Evolutionary conservation across 2,113 vertebrate species (phyloP).

Genomic region (Chionomys nivalis): DNA sequence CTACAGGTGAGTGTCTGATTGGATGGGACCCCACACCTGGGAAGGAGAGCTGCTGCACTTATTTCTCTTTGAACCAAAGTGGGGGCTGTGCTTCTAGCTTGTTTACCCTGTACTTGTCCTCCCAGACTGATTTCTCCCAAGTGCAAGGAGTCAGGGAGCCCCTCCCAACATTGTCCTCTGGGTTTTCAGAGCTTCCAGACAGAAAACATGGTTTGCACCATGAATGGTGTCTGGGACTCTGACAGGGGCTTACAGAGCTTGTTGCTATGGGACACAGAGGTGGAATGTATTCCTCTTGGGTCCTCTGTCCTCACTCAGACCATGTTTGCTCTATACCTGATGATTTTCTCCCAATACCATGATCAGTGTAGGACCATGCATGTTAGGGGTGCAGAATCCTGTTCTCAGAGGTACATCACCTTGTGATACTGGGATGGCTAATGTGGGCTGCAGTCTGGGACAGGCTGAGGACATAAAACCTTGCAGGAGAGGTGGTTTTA

Average conservation of each 20-base stretch:
- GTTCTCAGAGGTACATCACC: background rate
- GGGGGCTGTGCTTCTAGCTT: background rate
- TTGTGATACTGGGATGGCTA: background rate
- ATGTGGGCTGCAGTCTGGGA: background rate
- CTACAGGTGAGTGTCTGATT: slow-evolving; percentile 92
- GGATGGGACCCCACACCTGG: rapidly evolving
- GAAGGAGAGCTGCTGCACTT: background rate
- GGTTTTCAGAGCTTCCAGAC: background rate
- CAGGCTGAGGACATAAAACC: no score
- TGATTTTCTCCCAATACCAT: background rate
- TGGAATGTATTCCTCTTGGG: background rate
- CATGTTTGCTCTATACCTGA: background rate
- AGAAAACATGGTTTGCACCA: background rate
- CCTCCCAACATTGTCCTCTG: background rate
- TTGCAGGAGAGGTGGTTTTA: background rate
- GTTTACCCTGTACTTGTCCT: background rate
- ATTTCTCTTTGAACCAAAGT: background rate
- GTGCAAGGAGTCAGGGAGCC: background rate
- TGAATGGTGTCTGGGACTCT: background rate
- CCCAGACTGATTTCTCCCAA: background rate
- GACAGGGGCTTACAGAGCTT: background rate
- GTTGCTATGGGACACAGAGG: background rate
- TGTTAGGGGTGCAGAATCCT: background rate
- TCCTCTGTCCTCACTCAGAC: background rate
- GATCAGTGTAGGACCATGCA: background rate